Evolutionary conservation across 37 sponge, comb jelly and placozoan species (phyloP), one percentile per base, ranked within the genome.

Genomic region (Axinella damicornis): DNA sequence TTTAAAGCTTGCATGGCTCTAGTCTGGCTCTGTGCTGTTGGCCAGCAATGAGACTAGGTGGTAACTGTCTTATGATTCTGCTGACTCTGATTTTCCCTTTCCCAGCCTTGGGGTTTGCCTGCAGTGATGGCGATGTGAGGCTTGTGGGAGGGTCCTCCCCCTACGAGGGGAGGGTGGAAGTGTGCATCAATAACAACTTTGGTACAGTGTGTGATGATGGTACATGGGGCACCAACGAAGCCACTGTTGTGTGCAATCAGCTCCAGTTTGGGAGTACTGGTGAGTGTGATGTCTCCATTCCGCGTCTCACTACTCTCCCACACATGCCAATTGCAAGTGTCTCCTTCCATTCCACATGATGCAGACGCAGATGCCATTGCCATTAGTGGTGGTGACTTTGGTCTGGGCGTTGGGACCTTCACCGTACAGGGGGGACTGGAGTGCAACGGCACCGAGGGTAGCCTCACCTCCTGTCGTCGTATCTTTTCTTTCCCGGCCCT

Each of bases 161-260:
- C 0, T 68, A 66, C 38, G 75, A 73, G n/a, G 88, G 88, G 22
- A 53, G 88, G 14, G 88, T 88, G 24, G 88, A 88, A 57, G 60
- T 81, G 25, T 88, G 82, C 58, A 9, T 72, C 1, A 21, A 17
- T 19, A 77, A 77, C 40, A 63, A 39, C 34, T 81, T 39, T n/a
- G 56, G 74, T 13, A 73, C 76, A 33, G 57, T 88, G 28, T 88
- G 88, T 40, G 70, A 77, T 57, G 70, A 69, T 46, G 34, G 55
- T 2, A 54, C 4, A 14, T 85, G 86, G 86, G 52, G 64, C 12
- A 9, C 15, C 2, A 22, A 2, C 0, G 86, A 77, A 24, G 86
- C 86, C 60, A 24, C 2, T 2, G 86, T 85, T 21, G 86, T 85
- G 59, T 85, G 86, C 57, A 52, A 38, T 34, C 83, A 88, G 34